Evolutionary conservation across 2,888 invertebrate genomes (phyloP).

Genomic region (Drosophila fulvimacula): DNA sequence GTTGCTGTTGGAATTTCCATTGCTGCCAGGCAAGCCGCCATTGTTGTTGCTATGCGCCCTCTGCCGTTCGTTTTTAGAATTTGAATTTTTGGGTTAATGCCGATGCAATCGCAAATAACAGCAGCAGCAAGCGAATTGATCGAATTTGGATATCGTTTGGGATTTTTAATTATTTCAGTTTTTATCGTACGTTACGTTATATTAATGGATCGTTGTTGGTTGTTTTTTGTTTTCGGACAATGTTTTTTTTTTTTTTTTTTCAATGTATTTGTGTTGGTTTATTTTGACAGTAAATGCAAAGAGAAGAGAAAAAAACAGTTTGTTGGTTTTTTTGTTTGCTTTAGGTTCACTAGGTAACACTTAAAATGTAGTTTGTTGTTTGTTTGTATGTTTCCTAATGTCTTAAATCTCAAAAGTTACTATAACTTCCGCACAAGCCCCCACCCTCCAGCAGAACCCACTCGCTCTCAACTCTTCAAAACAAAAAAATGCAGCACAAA

Average conservation of each 20-base stretch:
- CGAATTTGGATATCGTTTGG: not conserved
- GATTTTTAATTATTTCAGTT: slow-evolving; percentile 20
- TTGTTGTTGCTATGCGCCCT: slow-evolving; percentile 52
- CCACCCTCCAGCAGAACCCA: slow-evolving; percentile 1
- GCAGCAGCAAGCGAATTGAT: slow-evolving; percentile 48
- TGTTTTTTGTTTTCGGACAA: slow-evolving; percentile 36
- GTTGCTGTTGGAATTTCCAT: slow-evolving; percentile 32
- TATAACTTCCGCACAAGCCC: not conserved
- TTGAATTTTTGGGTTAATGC: slow-evolving; percentile 18
- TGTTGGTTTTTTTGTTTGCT: slow-evolving; percentile 55
- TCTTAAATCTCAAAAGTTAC: slow-evolving; percentile 3
- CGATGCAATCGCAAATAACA: slow-evolving; percentile 52
- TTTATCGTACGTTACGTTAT: slow-evolving; percentile 34
- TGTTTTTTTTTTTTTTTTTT: slow-evolving; percentile 21
- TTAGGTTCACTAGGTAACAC: slow-evolving; percentile 70
- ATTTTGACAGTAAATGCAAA: slow-evolving; percentile 67
- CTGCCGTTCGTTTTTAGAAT: slow-evolving; percentile 26
- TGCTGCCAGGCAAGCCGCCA: slow-evolving; percentile 28
- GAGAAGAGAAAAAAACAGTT: slow-evolving; percentile 72
- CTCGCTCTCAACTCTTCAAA: slow-evolving; percentile 1
- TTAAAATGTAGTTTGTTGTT: slow-evolving; percentile 48
- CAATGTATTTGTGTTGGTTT: slow-evolving; percentile 38
- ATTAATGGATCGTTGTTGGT: slow-evolving; percentile 13
- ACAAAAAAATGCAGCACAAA: slow-evolving; percentile 21
- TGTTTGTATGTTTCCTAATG: slow-evolving; percentile 14